A percentile compares a stretch with the other conserved stretches of the same genome.
Evolutionary conservation across 2,888 invertebrate species (phyloP).

Genomic region (Parascotia fuliginaria): DNA sequence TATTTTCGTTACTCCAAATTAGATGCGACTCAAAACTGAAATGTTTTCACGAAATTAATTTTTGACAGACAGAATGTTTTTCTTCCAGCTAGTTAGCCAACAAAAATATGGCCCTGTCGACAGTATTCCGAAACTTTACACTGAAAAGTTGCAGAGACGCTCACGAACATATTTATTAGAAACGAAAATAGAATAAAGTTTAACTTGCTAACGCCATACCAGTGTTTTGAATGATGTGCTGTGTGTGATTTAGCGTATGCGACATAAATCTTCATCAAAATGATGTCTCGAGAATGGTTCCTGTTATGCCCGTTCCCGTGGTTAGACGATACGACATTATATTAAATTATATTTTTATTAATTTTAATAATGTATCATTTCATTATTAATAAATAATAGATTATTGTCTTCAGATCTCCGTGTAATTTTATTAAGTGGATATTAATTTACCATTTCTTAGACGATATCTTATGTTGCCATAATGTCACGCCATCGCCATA

Average conservation of each 20-base stretch:
- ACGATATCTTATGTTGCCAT: no score
- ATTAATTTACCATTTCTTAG: no score
- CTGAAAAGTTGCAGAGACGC: conserved; percentile 72
- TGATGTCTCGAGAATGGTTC: conserved; percentile 38
- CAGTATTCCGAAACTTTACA: conserved; percentile 71
- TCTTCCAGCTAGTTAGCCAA: conserved; percentile 65
- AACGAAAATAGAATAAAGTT: conserved; percentile 62
- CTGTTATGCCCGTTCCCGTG: conserved; percentile 23
- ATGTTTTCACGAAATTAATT: conserved; percentile 63
- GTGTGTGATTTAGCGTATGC: conserved; percentile 65
- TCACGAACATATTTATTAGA: conserved; percentile 63
- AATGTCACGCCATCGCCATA: no score
- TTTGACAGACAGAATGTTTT: conserved; percentile 75
- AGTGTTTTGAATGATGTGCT: conserved; percentile 64
- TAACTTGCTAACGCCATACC: conserved; percentile 27
- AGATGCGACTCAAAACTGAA: conserved; percentile 52
- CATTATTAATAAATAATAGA: no score
- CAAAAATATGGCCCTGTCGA: conserved; percentile 73
- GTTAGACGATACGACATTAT: conserved; percentile 9
- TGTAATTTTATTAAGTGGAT: no score
- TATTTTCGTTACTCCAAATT: conserved; percentile 48
- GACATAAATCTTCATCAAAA: conserved; percentile 75
- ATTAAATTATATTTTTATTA: no score
- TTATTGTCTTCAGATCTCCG: no score
- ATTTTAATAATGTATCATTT: no score